A percentile compares a stretch with the other conserved stretches of the same genome.
Conservation (phyloP, 2,113 vertebrate genomes). For the Columbina picui region DNA sequence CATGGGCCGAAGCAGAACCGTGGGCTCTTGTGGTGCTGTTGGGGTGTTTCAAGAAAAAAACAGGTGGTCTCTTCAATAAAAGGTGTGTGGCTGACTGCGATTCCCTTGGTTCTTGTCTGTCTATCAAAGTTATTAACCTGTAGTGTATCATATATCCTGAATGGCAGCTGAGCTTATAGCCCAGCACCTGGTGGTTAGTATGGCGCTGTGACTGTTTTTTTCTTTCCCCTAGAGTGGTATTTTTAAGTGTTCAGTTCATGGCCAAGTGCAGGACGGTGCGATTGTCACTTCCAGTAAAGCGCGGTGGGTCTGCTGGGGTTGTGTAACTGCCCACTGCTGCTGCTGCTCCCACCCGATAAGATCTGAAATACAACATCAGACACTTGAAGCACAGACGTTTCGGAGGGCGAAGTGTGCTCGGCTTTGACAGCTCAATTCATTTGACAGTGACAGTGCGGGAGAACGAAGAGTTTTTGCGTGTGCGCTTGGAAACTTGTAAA, state of each 20-base stretch:
- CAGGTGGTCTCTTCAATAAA: neutral
- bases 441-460: neutral
- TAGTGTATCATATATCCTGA: rapidly evolving
- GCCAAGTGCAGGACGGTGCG: neutral
- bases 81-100: neutral
- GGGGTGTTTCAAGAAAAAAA: neutral
- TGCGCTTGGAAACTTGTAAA: rapidly evolving
- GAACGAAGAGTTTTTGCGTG: too few species aligned
- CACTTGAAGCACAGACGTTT: rapidly evolving
- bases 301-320: rapidly evolving
- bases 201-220: rapidly evolving
- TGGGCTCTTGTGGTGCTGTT: neutral
- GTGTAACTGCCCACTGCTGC: neutral
- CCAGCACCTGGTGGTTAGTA: neutral
- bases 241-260: neutral
- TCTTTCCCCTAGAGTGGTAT: rapidly evolving
- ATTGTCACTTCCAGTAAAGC: rapidly evolving
- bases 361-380: neutral
- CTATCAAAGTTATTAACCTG: rapidly evolving
- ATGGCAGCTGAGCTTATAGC: neutral
- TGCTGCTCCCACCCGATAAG: neutral
- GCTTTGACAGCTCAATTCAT: neutral
- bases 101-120: rapidly evolving
- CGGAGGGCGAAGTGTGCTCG: rapidly evolving
- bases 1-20: rapidly evolving